Evolutionary conservation across 2,797 vertebrate genomes (phyloP).

Genomic region (Acanthopagrus latus): DNA sequence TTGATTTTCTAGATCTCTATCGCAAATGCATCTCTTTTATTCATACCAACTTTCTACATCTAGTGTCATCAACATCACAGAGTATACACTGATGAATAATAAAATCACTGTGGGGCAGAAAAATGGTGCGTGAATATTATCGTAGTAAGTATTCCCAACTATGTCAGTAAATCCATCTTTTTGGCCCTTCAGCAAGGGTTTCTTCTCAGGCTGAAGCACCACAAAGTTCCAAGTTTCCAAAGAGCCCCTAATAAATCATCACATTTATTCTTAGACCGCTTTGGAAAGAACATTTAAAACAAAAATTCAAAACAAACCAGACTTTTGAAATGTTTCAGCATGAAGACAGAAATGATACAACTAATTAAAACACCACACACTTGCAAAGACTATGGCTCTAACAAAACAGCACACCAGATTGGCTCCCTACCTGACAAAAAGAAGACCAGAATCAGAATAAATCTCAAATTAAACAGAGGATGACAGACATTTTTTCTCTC

Average conservation of each 20-base stretch:
- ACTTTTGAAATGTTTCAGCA: slow-evolving; percentile 10
- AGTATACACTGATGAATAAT: background rate
- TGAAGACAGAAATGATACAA: background rate
- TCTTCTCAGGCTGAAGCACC: slow-evolving; percentile 35
- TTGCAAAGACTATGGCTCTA: background rate
- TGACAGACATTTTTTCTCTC: slow-evolving; percentile 11
- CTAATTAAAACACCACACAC: slow-evolving; percentile 2
- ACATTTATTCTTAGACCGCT: slow-evolving; percentile 37
- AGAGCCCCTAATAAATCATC: slow-evolving; percentile 32
- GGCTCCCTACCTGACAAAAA: background rate
- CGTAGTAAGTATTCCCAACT: slow-evolving; percentile 27
- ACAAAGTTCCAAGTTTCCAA: slow-evolving; percentile 11
- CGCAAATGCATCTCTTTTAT: background rate
- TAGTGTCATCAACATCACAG: slow-evolving; percentile 2
- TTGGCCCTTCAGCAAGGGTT: slow-evolving; percentile 26
- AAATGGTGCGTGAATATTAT: slow-evolving; percentile 34
- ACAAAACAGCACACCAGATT: background rate
- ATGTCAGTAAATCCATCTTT: slow-evolving; percentile 9
- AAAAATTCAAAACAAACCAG: slow-evolving; percentile 40
- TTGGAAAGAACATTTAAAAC: slow-evolving; percentile 17
- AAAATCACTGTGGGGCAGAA: slow-evolving; percentile 16
- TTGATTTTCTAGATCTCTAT: background rate
- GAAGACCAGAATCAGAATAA: background rate
- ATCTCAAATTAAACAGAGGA: slow-evolving; percentile 15
- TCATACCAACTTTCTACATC: background rate